Percentiles rank a stretch among this genome's conserved stretches.
These are phyloP conservation scores for Tamandua tetradactyla DNA, from an alignment of 2,797 vertebrate genomes.

Conservation along the genomic window DNA sequence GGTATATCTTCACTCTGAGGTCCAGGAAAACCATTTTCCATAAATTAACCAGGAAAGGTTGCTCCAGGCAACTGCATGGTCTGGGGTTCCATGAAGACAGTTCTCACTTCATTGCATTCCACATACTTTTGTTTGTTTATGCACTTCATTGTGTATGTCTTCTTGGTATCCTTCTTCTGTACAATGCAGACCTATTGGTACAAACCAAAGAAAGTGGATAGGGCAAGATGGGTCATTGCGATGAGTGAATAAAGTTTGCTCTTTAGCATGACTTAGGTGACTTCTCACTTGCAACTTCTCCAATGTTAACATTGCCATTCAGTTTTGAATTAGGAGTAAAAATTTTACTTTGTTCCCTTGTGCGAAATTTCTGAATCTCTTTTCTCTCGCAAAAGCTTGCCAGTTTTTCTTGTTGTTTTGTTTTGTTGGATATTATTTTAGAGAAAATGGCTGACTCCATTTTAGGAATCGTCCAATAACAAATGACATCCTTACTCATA, in stretches of 20 bases:
- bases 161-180: constrained; percentile 99
- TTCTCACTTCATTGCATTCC: constrained; percentile 97
- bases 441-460: neutral
- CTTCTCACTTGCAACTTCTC: neutral
- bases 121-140: constrained; percentile 99
- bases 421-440: neutral
- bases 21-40: constrained; percentile 88
- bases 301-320: neutral
- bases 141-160: constrained; percentile 99
- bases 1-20: accelerated
- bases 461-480: constrained; percentile 23
- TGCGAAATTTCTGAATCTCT: neutral
- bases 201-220: neutral
- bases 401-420: neutral
- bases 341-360: neutral
- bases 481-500: neutral
- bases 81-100: constrained; percentile 97
- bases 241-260: neutral
- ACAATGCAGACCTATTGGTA: constrained; percentile 94
- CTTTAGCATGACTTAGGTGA: neutral
- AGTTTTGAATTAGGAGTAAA: neutral
- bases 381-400: neutral
- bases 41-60: constrained; percentile 97
- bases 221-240: neutral
- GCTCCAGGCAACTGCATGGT: constrained; percentile 98